Percentiles rank a stretch among this genome's conserved stretches.
Evolutionary conservation across 2,888 invertebrate species (phyloP).

Genomic region (Drosophila rubida): DNA sequence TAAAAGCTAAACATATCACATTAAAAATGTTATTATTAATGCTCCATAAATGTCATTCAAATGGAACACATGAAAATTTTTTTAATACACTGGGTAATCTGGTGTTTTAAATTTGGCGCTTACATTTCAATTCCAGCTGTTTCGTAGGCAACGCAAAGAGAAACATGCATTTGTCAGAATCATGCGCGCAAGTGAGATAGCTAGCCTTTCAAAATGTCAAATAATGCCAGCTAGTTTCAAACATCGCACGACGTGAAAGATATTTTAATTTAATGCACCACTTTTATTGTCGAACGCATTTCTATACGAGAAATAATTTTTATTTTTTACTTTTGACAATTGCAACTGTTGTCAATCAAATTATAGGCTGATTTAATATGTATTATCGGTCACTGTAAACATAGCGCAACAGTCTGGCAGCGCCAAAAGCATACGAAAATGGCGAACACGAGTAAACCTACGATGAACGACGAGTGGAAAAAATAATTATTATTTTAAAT

Average conservation of each 20-base stretch:
- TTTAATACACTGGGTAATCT: not conserved
- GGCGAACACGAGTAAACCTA: conserved; percentile 80
- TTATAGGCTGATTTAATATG: not conserved
- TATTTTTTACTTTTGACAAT: not conserved
- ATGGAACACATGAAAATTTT: no score
- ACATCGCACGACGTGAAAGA: conserved; percentile 1
- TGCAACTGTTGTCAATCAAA: not conserved
- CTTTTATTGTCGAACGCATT: no score
- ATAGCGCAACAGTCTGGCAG: conserved; percentile 58
- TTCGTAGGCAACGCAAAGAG: conserved; percentile 22
- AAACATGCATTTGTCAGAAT: conserved; percentile 9
- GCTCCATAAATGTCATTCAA: no score
- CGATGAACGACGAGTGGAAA: conserved; percentile 81
- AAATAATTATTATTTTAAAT: conserved; percentile 84
- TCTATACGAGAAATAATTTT: not conserved
- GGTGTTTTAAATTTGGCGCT: conserved; percentile 43
- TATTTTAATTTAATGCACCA: conserved; percentile 4
- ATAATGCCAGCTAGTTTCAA: conserved; percentile 31
- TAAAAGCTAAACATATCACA: not conserved
- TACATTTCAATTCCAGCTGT: conserved; percentile 45
- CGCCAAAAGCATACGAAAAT: conserved; percentile 68
- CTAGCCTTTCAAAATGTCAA: not conserved
- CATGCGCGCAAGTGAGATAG: conserved; percentile 40
- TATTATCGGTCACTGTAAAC: conserved; percentile 10
- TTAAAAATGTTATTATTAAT: not conserved